Percentiles rank a stretch among this genome's conserved stretches.
phyloP scores from a whole-genome alignment of 2,113 vertebrate species.

The Phylloscopus trochilus region DNA sequence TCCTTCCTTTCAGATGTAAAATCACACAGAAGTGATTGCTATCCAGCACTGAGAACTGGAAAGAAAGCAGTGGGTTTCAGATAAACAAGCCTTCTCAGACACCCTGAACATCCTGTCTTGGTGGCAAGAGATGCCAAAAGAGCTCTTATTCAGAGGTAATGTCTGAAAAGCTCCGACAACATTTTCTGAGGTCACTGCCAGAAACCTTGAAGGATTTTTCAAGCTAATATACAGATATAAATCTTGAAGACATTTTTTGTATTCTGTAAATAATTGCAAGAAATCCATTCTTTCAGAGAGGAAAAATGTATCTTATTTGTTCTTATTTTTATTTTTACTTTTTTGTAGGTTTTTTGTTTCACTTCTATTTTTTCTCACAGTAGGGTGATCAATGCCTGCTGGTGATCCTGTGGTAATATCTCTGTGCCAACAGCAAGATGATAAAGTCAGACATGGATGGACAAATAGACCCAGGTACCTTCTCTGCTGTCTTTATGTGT shows the following conservation, averaged over 20 bases:
- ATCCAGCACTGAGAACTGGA: background rate
- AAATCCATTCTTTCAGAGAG: background rate
- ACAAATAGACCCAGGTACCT: background rate
- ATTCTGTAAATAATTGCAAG: background rate
- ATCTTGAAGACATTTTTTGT: background rate
- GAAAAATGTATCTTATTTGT: no score
- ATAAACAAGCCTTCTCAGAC: background rate
- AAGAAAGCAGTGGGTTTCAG: background rate
- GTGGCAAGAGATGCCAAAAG: background rate
- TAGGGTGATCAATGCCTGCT: background rate
- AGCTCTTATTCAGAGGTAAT: background rate
- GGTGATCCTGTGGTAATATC: background rate
- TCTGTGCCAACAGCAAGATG: background rate
- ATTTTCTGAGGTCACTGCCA: background rate
- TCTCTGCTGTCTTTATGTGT: rapidly evolving
- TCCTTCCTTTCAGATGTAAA: background rate
- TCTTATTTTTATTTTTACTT: background rate
- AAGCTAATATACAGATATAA: background rate
- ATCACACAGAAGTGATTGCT: background rate
- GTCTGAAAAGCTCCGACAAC: background rate
- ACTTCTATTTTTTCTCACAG: background rate
- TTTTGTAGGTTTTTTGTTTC: rapidly evolving
- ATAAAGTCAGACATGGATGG: background rate
- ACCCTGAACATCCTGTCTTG: background rate
- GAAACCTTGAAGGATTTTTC: background rate